Evolutionary conservation across 30 jellyfish, hydroid and myxozoan genomes (phyloP), one percentile per base, ranked within the genome.

Genomic region (Chrysaora quinquecirrha): DNA sequence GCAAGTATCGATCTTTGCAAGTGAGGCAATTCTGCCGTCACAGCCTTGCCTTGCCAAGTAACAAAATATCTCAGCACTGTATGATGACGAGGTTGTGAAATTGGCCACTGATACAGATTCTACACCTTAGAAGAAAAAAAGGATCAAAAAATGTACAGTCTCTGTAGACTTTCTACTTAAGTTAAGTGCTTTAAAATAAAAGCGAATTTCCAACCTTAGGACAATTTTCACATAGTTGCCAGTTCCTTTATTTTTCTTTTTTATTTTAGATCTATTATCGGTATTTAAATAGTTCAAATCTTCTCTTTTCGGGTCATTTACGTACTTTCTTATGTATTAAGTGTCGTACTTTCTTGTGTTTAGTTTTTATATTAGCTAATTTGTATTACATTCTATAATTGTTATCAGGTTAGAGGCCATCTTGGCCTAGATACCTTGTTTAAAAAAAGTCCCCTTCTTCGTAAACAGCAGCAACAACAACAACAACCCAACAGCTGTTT

Each of bases 21-120:
- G 31, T 24, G 96, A 85, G 43, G 95, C 98, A 7, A 78, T 71
- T 19, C 1, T 29, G 14, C 83, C 72, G 46, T 91, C 88, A 64
- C 98, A 91, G 0, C 96, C 98, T 25, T 34, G 48, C n/a, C 96
- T 89, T 29, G 76, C 50, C 79, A 47, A 43, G 24, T 48, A 2
- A 10, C 91, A 96, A 65, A 85, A 38, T 2, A 74, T 70, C 43
- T 91, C 96, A 14, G 34, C 34, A 31, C 92, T 71, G 81, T 82
- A 90, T 19, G 87, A 48, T 4, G 74, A 28, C 1, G 96, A 76
- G 22, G 20, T 21, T 18, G 22, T 4, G 1, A 65, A 27, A 34
- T 47, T 30, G 14, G 16, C 64, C 50, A 32, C 19, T 21, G 64
- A 18, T 19, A 80, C 84, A 16, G 30, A 3, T 21, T 7, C 68